Evolutionary conservation across 2,113 vertebrate genomes (phyloP).

Genomic region (Phyllostomus discolor): DNA sequence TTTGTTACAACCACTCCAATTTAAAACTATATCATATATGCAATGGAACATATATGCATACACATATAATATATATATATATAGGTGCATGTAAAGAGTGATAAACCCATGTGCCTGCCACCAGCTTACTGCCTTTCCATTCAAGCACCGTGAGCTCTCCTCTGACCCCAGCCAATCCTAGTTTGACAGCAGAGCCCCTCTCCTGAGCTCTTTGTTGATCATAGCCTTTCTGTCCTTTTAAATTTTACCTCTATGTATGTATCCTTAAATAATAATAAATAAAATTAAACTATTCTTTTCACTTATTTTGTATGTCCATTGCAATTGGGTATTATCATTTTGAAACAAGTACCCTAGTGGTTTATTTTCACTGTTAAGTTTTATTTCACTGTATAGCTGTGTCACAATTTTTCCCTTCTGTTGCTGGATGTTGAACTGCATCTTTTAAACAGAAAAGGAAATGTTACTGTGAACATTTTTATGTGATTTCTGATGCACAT

Average conservation of each 20-base stretch:
- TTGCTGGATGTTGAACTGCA: not conserved
- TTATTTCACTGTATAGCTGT: not conserved
- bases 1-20: not conserved
- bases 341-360: not conserved
- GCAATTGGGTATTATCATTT: not conserved
- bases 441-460: not conserved
- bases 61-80: not conserved
- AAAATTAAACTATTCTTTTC: not conserved
- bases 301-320: not conserved
- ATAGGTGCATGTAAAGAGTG: not conserved
- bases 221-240: not conserved
- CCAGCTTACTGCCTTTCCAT: not conserved
- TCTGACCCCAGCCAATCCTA: no score
- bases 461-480: not conserved
- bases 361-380: not conserved
- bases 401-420: not conserved
- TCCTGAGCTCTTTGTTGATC: not conserved
- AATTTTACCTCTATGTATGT: not conserved
- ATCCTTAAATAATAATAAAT: constrained; percentile 47
- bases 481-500: not conserved
- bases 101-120: not conserved
- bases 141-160: not conserved
- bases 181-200: not conserved
- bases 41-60: not conserved
- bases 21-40: not conserved